Percentiles rank a stretch among this genome's conserved stretches.
phyloP scores from a whole-genome alignment of 2,797 vertebrate genomes.

The Propithecus perrieri region DNA sequence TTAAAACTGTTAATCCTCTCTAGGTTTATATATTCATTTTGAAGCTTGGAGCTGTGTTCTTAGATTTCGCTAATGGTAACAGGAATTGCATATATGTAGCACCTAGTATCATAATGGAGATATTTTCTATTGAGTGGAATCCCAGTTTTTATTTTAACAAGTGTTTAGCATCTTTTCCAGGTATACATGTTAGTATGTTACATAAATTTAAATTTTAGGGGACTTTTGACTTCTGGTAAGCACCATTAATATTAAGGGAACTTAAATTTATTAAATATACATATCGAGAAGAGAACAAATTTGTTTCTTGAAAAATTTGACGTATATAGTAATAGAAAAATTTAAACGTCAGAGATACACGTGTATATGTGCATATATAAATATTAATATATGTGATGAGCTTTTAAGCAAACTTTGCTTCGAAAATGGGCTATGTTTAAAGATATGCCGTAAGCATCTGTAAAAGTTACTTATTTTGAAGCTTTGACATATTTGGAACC shows the following conservation, averaged over 20 bases:
- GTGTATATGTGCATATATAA: neutral
- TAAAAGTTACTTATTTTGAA: conserved; percentile 36
- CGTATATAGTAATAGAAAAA: conserved; percentile 8
- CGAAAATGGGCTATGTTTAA: conserved; percentile 44
- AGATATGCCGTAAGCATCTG: neutral
- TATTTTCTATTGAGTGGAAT: neutral
- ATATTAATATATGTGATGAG: neutral
- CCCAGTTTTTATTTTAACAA: conserved; percentile 2
- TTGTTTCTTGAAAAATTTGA: conserved; percentile 20
- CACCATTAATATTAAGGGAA: conserved; percentile 44
- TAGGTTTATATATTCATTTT: conserved; percentile 22
- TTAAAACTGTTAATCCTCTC: conserved; percentile 50
- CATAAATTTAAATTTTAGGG: neutral
- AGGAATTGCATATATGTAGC: conserved; percentile 27
- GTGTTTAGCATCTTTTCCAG: neutral
- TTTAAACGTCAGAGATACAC: neutral
- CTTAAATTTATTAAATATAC: neutral
- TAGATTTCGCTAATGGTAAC: neutral
- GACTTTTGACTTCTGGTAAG: conserved; percentile 34
- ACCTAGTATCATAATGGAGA: neutral
- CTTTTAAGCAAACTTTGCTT: conserved; percentile 48
- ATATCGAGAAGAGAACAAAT: conserved; percentile 13
- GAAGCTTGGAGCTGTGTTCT: neutral
- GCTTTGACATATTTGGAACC: conserved; percentile 38
- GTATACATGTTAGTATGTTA: conserved; percentile 21